Conservation (phyloP, 2,797 vertebrate genomes). For the Sparidentex hasta region DNA sequence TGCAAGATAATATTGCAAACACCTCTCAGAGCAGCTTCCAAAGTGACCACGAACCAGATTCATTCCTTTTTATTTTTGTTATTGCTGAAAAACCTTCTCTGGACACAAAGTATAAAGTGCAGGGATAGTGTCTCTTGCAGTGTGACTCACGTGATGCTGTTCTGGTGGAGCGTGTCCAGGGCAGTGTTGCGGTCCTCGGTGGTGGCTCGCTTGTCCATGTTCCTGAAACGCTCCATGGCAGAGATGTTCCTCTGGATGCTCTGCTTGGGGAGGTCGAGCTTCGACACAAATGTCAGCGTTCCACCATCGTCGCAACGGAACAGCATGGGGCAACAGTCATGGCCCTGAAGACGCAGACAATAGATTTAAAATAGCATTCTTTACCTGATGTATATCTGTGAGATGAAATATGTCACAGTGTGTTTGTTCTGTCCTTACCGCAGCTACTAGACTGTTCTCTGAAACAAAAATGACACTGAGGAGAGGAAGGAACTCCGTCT, state of each 20-base stretch:
- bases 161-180: slow-evolving; percentile 96
- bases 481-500: slow-evolving; percentile 98
- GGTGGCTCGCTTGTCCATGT: slow-evolving; percentile 99
- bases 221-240: slow-evolving; percentile 98
- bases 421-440: slow-evolving; percentile 86
- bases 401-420: neutral
- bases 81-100: no score
- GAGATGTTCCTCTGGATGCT: slow-evolving; percentile 99
- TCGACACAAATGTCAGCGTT: slow-evolving; percentile 93
- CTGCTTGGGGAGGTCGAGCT: slow-evolving; percentile 98
- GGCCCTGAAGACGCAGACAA: slow-evolving; percentile 85
- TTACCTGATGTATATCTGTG: neutral
- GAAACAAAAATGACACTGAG: slow-evolving; percentile 97
- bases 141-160: slow-evolving; percentile 94
- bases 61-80: no score
- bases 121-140: no score
- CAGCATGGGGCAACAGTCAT: slow-evolving; percentile 99
- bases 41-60: no score
- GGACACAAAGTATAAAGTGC: no score
- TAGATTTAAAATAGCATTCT: neutral
- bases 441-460: slow-evolving; percentile 97
- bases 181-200: slow-evolving; percentile 96
- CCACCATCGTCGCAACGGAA: slow-evolving; percentile 96
- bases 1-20: neutral
- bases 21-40: neutral